These are phyloP conservation scores for Columbina picui DNA, from an alignment of 2,113 vertebrate species.

Conservation along the genomic window DNA sequence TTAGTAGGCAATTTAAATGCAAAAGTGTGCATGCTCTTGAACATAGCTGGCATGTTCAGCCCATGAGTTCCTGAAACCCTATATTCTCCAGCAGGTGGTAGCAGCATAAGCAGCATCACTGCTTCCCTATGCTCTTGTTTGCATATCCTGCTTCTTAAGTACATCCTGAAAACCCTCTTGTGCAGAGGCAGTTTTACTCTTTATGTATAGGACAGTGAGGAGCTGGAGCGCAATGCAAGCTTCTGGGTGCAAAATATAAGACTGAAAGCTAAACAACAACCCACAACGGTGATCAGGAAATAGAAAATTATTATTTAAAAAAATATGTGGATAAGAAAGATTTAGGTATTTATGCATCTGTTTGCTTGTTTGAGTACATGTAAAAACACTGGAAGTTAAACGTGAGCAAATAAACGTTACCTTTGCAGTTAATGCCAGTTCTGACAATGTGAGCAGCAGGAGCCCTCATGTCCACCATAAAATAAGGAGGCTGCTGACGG, in stretches of 20 bases:
- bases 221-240: background rate
- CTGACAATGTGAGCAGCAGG: background rate
- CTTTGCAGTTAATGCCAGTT: background rate
- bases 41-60: background rate
- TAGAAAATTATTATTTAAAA: background rate
- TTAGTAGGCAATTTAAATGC: background rate
- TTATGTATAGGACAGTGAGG: background rate
- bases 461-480: fast-evolving
- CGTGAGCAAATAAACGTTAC: background rate
- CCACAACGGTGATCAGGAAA: fast-evolving
- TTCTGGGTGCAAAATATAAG: background rate
- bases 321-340: background rate
- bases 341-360: background rate
- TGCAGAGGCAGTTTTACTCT: background rate
- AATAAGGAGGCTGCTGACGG: background rate
- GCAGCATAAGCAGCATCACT: background rate
- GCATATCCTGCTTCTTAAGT: background rate
- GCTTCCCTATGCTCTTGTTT: background rate
- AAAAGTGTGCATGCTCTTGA: background rate
- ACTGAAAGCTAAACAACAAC: background rate
- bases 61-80: background rate
- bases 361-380: background rate
- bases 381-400: background rate
- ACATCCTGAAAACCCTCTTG: background rate
- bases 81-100: background rate